phyloP scores from a whole-genome alignment of 2,113 vertebrate genomes.

The Catagonus wagneri region DNA sequence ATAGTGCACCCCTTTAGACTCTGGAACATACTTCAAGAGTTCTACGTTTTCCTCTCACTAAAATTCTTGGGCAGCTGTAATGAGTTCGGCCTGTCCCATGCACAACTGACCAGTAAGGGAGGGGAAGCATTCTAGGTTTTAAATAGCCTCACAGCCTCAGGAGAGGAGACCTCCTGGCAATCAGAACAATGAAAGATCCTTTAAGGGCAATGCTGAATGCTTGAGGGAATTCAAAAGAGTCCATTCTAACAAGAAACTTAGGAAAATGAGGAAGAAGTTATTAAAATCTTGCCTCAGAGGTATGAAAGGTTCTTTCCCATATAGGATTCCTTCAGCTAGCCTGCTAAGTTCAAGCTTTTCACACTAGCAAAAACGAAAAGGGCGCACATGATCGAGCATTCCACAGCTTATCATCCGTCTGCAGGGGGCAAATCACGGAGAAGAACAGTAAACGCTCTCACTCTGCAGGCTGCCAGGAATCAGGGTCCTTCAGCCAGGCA shows the following conservation, averaged over 20 bases:
- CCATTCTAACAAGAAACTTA: conserved; percentile 16
- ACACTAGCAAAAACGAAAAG: conserved; percentile 36
- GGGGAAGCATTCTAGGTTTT: conserved; percentile 53
- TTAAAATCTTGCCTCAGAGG: conserved; percentile 33
- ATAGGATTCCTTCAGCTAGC: background rate
- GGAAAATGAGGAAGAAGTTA: conserved; percentile 34
- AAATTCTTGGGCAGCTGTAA: background rate
- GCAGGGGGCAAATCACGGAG: conserved; percentile 12
- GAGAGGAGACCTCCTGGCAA: background rate
- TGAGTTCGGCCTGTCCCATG: conserved; percentile 31
- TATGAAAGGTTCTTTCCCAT: background rate
- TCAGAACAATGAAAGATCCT: conserved; percentile 37
- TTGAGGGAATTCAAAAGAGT: conserved; percentile 56
- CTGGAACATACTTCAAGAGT: background rate
- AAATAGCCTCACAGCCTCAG: conserved; percentile 57
- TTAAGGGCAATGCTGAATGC: background rate
- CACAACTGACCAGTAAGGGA: conserved; percentile 37
- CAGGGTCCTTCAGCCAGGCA: conserved; percentile 50
- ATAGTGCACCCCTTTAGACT: background rate
- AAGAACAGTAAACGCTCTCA: conserved; percentile 73
- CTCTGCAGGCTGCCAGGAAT: conserved; percentile 63
- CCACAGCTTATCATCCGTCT: conserved; percentile 69
- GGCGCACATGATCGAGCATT: conserved; percentile 52
- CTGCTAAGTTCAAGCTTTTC: conserved; percentile 28
- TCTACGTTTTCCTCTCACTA: background rate